Evolutionary conservation across 2,113 vertebrate species (phyloP), one percentile per base, ranked within the genome.

Genomic region (Alligator mississippiensis): DNA sequence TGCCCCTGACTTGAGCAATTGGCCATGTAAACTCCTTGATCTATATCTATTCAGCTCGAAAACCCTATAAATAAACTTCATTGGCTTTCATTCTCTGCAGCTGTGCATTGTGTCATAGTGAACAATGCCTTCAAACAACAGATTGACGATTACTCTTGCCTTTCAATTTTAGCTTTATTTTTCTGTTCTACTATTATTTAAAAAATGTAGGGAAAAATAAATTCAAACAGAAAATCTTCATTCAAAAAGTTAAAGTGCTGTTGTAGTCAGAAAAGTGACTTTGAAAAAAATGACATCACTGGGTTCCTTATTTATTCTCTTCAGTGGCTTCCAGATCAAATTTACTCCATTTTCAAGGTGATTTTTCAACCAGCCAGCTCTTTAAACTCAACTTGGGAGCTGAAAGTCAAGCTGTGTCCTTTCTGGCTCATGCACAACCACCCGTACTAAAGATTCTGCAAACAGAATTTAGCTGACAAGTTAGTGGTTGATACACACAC

Each of bases 391-490:
- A 85, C 87, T 77, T 77, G 47, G 64, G 55, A 93, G 93, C 91
- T 96, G 95, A 94, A 97, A 97, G 96, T 94, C 96, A 94, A 90
- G n/a, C 86, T 77, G 15, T 93, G 92, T 94, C 93, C 96, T 96
- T 93, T 92, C 82, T 96, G 96, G 92, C 87, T 97, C 84, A 85
- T 84, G n/a, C 82, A 80, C 95, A 95, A 94, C 94, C 87, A 89
- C 80, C 87, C 70, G 85, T 94, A 85, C 90, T 95, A 90, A 93
- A 93, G 92, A 92, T 94, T 90, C 95, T 93, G 61, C 70, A 66
- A 94, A 13, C 75, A 81, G 82, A 90, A 94, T 96, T 93, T 96
- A 96, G 93, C 90, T 95, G 94, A 82, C 90, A 84, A 90, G 87
- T 90, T 90, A 75, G 64, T 96, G 93, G 96, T 97, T 95, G 90